phyloP scores from a whole-genome alignment of 53 echinoderm and acorn worm species.

The Actinopyga echinites region DNA sequence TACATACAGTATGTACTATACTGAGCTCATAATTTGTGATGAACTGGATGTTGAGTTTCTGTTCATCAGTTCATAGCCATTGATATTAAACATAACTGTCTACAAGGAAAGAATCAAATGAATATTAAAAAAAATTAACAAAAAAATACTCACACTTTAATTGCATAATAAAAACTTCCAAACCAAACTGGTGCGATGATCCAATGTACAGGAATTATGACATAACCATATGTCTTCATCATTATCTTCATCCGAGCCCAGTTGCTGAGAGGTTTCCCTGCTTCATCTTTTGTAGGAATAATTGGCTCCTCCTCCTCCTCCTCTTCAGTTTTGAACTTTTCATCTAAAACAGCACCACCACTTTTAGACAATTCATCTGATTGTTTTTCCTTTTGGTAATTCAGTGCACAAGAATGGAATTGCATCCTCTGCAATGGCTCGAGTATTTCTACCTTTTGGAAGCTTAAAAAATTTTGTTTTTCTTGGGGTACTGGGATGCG shows the following conservation, averaged over 20 bases:
- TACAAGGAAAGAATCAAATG: too few relatives aligned
- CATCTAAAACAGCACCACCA: neutral
- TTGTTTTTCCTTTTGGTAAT: neutral
- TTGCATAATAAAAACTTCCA: slow-evolving; percentile 84
- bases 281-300: slow-evolving; percentile 83
- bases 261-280: slow-evolving; percentile 82
- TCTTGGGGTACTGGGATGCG: neutral
- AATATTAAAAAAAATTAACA: too few relatives aligned
- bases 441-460: neutral
- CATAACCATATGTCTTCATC: slow-evolving; percentile 89
- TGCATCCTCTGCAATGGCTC: neutral
- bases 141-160: slow-evolving; percentile 69
- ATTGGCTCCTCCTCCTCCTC: slow-evolving; percentile 75
- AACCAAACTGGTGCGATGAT: slow-evolving; percentile 89
- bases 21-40: too few relatives aligned
- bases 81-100: too few relatives aligned
- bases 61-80: too few relatives aligned
- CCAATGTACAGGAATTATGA: slow-evolving; percentile 92
- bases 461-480: neutral
- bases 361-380: neutral
- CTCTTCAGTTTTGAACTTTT: neutral
- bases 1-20: too few relatives aligned
- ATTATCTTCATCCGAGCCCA: slow-evolving; percentile 94
- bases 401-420: neutral
- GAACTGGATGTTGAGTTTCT: too few relatives aligned